A percentile compares a stretch with the other conserved stretches of the same genome.
Evolutionary conservation across 2,797 vertebrate genomes (phyloP).

Genomic region (Coracias cyanogaster): DNA sequence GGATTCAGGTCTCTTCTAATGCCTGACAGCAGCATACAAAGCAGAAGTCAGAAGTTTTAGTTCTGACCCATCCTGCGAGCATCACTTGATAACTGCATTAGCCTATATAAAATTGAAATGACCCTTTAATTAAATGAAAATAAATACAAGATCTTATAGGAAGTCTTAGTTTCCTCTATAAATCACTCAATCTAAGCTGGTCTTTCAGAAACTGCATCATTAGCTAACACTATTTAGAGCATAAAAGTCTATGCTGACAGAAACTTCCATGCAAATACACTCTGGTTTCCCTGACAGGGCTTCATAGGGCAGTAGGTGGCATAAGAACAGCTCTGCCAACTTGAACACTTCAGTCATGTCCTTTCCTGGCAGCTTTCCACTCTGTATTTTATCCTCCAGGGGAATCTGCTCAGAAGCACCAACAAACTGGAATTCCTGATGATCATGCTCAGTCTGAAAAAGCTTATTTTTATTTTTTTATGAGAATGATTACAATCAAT

Average conservation of each 20-base stretch:
- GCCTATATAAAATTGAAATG: background rate
- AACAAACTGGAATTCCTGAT: background rate
- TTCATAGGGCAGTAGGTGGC: background rate
- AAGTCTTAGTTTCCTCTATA: background rate
- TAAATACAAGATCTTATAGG: background rate
- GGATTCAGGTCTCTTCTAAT: background rate
- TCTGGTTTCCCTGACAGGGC: background rate
- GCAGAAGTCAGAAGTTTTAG: background rate
- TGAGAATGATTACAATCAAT: background rate
- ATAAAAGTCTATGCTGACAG: background rate
- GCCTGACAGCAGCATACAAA: background rate
- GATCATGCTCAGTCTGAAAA: background rate
- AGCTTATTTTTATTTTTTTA: background rate
- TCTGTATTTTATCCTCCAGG: background rate
- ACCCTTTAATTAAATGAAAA: background rate
- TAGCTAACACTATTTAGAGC: background rate
- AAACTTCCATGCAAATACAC: background rate
- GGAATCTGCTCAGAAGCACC: background rate
- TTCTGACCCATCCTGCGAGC: background rate
- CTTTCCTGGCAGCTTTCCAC: background rate
- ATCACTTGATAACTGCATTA: background rate
- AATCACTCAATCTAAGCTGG: background rate
- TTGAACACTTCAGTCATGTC: background rate
- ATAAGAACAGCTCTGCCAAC: background rate
- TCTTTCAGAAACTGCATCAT: background rate